Base-by-base conservation (phyloP, 2,797 vertebrate genomes). In the Dicrostonyx torquatus region DNA sequence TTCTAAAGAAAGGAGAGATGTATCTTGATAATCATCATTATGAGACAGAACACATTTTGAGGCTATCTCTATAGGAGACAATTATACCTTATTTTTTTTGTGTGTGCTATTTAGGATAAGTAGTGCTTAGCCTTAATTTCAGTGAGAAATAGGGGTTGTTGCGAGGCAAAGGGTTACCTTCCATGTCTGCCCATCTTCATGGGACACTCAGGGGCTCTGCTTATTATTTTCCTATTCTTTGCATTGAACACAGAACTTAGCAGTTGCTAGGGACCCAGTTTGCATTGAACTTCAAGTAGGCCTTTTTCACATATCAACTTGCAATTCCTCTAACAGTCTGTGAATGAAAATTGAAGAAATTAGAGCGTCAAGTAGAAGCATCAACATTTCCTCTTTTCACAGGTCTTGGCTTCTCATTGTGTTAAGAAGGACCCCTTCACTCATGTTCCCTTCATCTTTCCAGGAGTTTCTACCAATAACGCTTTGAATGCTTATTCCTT, bases 41-140 rank as follows among this genome's bases (percentile, higher is more conserved):
- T 77, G 34, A 83, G 83, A 29, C 34, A 84, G n/a, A 78, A 90
- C 15, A 50, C 26, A 88, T 62, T 62, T 86, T 75, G 70, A 86
- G 62, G 62, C 58, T 75, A 50, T 70, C 10, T 80, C 45, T 90
- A 18, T 20, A 77, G 60, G 60, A 92, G 58, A 87, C 89, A 89
- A 94, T n/a, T 31, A 14, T 37, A 58, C 84, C 48, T 77, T 91
- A 37, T 80, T 95, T 89, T 76, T 37, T 94, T 29, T 37, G 34
- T 73, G 6, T 60, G 60, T 82, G 29, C 37, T 91, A 50, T 62
- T 90, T 86, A 76, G 92, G 85, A 89, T 26, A 70, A 37, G 58
- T 48, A 70, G 31, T 79, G 14, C 37, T 90, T 48, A 75, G 24
- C 53, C 1, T 15, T 78, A 53, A 78, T 14, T 79, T 87, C 20